Conservation (phyloP, 2,113 vertebrate species). For the Colaptes auratus region DNA sequence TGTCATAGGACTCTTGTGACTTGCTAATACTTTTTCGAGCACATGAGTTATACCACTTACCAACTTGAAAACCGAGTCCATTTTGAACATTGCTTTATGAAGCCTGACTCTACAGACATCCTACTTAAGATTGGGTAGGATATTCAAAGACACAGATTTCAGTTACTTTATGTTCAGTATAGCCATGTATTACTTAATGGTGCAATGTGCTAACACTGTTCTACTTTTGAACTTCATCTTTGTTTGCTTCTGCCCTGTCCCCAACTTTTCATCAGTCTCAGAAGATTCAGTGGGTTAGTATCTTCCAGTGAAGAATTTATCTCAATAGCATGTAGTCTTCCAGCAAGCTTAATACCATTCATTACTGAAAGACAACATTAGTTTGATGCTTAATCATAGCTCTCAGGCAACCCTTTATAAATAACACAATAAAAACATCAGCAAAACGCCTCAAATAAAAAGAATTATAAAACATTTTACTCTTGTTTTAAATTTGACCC, state of each 20-base stretch:
- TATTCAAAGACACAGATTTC: not conserved
- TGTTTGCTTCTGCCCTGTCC: not conserved
- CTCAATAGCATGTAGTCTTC: not conserved
- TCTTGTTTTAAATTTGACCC: not conserved
- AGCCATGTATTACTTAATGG: not conserved
- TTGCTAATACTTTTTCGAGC: not conserved
- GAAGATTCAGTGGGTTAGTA: not conserved
- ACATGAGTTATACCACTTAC: not conserved
- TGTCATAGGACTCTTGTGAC: not conserved
- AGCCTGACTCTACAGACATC: not conserved
- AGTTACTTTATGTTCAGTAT: not conserved
- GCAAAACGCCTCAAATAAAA: constrained; percentile 61
- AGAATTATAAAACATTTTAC: constrained; percentile 10
- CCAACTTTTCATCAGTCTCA: not conserved
- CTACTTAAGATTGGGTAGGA: not conserved
- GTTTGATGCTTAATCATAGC: not conserved
- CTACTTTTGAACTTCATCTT: not conserved
- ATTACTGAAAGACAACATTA: not conserved
- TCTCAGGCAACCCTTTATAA: not conserved
- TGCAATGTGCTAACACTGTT: not conserved
- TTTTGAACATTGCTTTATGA: not conserved
- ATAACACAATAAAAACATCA: not conserved
- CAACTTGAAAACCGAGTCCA: not conserved
- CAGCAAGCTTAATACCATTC: not conserved
- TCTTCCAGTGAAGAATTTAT: not conserved